Base-by-base conservation (phyloP, 2,113 vertebrate species). In the Pterocles gutturalis region DNA sequence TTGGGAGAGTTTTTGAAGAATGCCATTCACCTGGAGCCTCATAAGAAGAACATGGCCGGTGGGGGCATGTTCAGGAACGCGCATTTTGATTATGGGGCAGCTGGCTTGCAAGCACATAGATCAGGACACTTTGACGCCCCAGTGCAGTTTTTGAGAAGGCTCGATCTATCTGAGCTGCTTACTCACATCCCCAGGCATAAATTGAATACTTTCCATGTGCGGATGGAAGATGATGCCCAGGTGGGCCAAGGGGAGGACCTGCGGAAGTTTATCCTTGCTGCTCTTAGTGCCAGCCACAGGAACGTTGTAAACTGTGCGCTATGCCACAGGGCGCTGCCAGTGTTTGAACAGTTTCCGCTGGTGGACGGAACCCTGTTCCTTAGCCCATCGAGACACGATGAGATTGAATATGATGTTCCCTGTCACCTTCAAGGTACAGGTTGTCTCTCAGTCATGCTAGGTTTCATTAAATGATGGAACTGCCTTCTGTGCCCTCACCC, bases 371-470 rank as follows among this genome's bases (percentile, higher is more conserved):
- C 99, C 16, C 98, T 99, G 79, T 99, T 99, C 90, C 98, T 99
- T 95, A 99, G 99, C 97, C 99, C 99, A 5, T 99, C 99, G 3
- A 98, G 99, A 95, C 99, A 99, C 4, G 99, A 99, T 87, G 99
- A 99, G 98, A 99, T 99, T 43, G 99, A 99, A 90, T 99, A 99
- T 41, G 99, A 99, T 83, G 99, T 99, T 81, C 99, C 99, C 92
- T 99, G 99, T 98, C 99, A 99, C 97, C 99, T 99, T 97, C 99
- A 99, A 99, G 99, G 99, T 99, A 98, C 93, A 98, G 98, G 98
- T 97, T 97, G 97, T 96, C 97, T 96, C 87, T 97, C 83, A 38
- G 89, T 97, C 95, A 76, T 96, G 87, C 96, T 96, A 92, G 86
- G 83, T 92, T 95, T 90, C 65, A 91, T 95, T 96, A 84, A 95